phyloP scores from a whole-genome alignment of 2,113 vertebrate genomes.

The Sterrhoptilus dennistouni region DNA sequence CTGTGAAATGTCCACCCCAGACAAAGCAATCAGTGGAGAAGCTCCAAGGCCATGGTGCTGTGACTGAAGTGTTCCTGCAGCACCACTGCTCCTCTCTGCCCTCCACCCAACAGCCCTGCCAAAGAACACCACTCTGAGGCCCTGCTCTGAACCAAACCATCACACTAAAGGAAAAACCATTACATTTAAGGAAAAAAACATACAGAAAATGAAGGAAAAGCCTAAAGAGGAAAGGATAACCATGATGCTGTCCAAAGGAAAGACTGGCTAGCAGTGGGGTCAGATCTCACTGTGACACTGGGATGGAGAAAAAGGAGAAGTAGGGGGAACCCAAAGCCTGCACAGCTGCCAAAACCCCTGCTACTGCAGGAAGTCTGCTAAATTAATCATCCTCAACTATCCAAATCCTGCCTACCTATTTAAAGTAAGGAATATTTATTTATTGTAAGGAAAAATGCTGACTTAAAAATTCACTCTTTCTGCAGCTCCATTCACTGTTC shows the following conservation, averaged over 20 bases:
- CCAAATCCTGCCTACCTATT: neutral
- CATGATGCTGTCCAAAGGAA: neutral
- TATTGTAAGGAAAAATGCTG: neutral
- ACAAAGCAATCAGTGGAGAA: neutral
- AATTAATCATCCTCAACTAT: neutral
- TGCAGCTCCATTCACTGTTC: neutral
- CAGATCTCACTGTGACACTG: neutral
- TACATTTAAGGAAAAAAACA: no score
- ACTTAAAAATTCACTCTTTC: neutral
- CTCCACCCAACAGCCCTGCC: neutral
- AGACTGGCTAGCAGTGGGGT: accelerated
- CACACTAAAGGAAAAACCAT: no score
- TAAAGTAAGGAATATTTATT: neutral
- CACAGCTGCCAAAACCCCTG: neutral
- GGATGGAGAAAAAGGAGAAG: no score
- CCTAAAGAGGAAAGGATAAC: neutral
- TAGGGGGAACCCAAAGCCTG: neutral
- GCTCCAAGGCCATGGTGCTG: neutral
- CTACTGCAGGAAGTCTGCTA: neutral
- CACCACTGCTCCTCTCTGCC: neutral
- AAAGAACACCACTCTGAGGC: accelerated
- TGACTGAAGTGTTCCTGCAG: accelerated
- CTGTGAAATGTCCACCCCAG: neutral
- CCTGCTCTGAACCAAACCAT: neutral
- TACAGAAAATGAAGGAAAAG: neutral